Base-by-base conservation (phyloP, 2,113 vertebrate species). In the Pelvicachromis taeniatus region DNA sequence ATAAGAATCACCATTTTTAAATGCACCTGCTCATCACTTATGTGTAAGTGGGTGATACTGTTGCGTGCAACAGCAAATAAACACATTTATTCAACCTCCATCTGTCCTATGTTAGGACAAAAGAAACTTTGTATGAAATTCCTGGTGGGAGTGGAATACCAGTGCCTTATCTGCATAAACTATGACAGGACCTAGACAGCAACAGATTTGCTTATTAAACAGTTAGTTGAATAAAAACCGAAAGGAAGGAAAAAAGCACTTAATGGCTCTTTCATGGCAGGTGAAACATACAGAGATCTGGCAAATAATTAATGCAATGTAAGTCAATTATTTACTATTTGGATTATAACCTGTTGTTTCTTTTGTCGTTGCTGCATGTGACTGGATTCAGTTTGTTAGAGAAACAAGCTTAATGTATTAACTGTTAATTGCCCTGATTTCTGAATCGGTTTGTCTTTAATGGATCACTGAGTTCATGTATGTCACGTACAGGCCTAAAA, bases 1-100 rank as follows among this genome's bases (percentile, higher is more conserved):
- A 6, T 29, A 21, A 80, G 53, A 85, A 59, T 90, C 58, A 56
- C 56, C 19, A 48, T 85, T 48, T 82, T 26, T 56, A 81, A 86
- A 85, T 59, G 65, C n/a, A 83, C 40, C 53, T 83, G 73, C 78
- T 90, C 73, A 82, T 89, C 79, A 65, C 52, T 81, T 9, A 16
- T 77, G 35, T 53, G 9, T 29, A 78, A 35, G 45, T 45, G 23
- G 31, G 68, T 40, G 53, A 85, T 33, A 38, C 19, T 26, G 35
- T 56, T 87, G 68, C 38, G 40, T 59, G 9, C 65, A 85, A 42
- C n/a, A 58, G 42, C 9, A 2, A 31, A 75, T 10, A 42, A 19
- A 56, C 19, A 3, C 35, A 5, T 55, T 33, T 40, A 53, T 40
- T 16, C 55, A 14, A 13, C 40, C 19, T 48, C 12, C 7, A 59